These are phyloP conservation scores for Brachionus paranguensis DNA, from an alignment of 1,140 invertebrate species.

Conservation along the genomic window DNA sequence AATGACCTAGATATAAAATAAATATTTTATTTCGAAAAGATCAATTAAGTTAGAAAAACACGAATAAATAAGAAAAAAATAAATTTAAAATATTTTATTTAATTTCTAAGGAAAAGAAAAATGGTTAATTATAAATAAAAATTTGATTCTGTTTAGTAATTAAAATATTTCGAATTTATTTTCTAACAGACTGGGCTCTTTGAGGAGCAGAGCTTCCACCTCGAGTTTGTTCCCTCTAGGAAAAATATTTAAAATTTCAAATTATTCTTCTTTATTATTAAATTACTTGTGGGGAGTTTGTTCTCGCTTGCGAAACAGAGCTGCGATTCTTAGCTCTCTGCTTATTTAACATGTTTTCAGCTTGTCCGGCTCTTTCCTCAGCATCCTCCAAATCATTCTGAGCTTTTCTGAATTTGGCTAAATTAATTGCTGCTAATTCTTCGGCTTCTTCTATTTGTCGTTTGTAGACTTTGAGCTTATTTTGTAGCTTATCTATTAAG, in stretches of 20 bases:
- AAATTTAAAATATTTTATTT: not conserved
- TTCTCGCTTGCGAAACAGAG: slow-evolving; percentile 52
- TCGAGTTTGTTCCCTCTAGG: not conserved
- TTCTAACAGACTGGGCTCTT: not conserved
- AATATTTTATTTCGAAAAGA: too few species aligned
- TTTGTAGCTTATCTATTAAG: slow-evolving; percentile 94
- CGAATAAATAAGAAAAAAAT: not conserved
- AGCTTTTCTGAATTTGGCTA: slow-evolving; percentile 98
- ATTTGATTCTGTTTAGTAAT: too few species aligned
- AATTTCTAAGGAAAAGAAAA: not conserved
- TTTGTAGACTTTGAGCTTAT: slow-evolving; percentile 99
- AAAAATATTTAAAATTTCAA: not conserved
- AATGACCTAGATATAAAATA: too few species aligned
- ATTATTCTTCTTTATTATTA: not conserved
- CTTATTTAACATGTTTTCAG: slow-evolving; percentile 93
- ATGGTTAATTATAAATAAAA: not conserved
- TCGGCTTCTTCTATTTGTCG: slow-evolving; percentile 98
- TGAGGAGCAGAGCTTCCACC: not conserved
- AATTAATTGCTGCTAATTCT: slow-evolving; percentile 93
- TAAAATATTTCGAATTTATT: not conserved
- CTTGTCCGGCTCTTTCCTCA: slow-evolving; percentile 92
- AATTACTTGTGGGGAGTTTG: not conserved
- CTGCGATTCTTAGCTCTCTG: slow-evolving; percentile 90
- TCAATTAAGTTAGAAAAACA: too few species aligned
- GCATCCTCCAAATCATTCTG: slow-evolving; percentile 67